These are phyloP conservation scores for Festucalex cinctus DNA, from an alignment of 2,113 vertebrate species.

Conservation along the genomic window DNA sequence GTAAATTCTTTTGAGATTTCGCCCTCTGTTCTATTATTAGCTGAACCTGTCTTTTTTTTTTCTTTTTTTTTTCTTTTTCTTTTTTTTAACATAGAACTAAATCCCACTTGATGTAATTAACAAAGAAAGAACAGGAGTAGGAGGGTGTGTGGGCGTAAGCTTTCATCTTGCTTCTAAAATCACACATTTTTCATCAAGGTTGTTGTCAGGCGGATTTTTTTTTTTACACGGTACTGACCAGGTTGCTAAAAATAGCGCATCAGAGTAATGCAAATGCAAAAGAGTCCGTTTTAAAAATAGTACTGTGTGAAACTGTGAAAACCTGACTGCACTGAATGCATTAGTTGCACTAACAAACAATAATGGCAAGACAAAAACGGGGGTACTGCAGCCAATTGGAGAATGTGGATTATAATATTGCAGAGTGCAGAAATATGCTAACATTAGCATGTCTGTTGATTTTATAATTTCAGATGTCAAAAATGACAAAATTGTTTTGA, in stretches of 20 bases:
- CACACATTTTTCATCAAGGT: background rate
- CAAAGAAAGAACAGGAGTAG: conserved; percentile 17
- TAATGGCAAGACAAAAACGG: background rate
- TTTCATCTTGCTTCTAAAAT: background rate
- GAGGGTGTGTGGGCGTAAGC: background rate
- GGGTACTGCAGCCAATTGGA: background rate
- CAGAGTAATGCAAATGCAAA: background rate
- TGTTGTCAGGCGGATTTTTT: background rate
- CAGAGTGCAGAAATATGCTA: too few species aligned
- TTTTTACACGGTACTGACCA: background rate
- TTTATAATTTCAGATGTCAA: too few species aligned
- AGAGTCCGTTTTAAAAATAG: background rate
- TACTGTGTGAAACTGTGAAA: background rate
- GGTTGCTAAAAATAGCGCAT: background rate
- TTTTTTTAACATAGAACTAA: background rate
- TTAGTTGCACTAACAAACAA: background rate
- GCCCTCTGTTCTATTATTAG: background rate
- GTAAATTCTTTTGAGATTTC: conserved; percentile 49
- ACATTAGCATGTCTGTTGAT: background rate
- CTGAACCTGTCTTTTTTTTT: background rate
- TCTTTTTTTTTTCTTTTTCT: background rate
- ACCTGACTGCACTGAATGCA: background rate
- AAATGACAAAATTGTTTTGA: too few species aligned
- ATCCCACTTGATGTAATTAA: conserved; percentile 28
- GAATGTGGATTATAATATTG: background rate